A percentile compares a stretch with the other conserved stretches of the same genome.
phyloP scores from a whole-genome alignment of 2,888 invertebrate species.

The Aspidapion aeneum region DNA sequence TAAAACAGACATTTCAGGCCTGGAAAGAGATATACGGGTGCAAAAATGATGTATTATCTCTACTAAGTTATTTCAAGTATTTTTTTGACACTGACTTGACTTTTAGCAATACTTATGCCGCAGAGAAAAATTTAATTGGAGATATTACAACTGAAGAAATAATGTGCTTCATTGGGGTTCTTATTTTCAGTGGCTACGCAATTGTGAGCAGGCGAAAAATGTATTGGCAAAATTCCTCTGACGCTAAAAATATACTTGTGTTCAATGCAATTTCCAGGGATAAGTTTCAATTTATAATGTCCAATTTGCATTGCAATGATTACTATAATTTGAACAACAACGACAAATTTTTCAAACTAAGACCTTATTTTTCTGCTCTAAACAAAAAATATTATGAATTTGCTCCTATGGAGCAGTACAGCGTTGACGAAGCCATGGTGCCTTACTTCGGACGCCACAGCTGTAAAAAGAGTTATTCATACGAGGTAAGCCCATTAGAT shows the following conservation, averaged over 20 bases:
- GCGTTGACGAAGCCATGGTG: slow-evolving; percentile 40
- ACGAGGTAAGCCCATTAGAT: slow-evolving; percentile 33
- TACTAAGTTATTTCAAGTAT: too few species aligned
- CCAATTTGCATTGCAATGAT: slow-evolving; percentile 33
- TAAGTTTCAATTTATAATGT: slow-evolving; percentile 33
- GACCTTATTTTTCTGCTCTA: too few species aligned
- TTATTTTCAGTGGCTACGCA: slow-evolving; percentile 34
- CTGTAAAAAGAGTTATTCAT: too few species aligned
- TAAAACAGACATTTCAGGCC: too few species aligned
- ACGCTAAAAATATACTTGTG: slow-evolving; percentile 31
- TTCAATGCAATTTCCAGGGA: slow-evolving; percentile 33
- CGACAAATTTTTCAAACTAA: slow-evolving; percentile 36
- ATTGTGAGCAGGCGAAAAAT: slow-evolving; percentile 29
- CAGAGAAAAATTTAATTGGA: slow-evolving; percentile 15
- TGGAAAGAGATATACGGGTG: too few species aligned
- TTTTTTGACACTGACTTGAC: too few species aligned
- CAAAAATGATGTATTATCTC: too few species aligned
- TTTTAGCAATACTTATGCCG: slow-evolving; percentile 1
- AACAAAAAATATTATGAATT: too few species aligned
- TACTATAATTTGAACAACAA: slow-evolving; percentile 30
- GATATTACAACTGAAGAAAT: slow-evolving; percentile 20
- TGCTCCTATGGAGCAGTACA: too few species aligned
- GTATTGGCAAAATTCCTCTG: slow-evolving; percentile 32
- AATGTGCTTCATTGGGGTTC: slow-evolving; percentile 28
- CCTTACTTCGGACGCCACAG: slow-evolving; percentile 39